Evolutionary conservation across 2,888 invertebrate genomes (phyloP), one percentile per base, ranked within the genome.

Genomic region (Abrostola triplasia): DNA sequence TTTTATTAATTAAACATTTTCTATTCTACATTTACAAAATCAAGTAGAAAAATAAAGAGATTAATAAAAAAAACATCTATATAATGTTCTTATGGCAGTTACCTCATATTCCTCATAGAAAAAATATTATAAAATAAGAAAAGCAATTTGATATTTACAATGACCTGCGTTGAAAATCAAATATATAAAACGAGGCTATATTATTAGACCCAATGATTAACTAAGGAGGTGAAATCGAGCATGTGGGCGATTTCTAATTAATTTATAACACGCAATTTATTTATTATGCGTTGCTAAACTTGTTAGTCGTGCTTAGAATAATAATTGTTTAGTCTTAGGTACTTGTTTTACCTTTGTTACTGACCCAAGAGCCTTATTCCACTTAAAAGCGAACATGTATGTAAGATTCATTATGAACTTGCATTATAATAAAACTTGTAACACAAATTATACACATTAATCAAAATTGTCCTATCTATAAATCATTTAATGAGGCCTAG

Each of bases 401-500:
- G 24, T 37, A 42, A 54, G 51, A 24, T 42, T 54, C n/a, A 52
- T 58, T 13, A 37, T 40, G 42, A n/a, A 47, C 49, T 36, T 13
- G 37, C 37, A 24, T 52, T 51, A 13, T 47, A 36, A 53, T 11
- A 40, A 53, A 52, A 56, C 41, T 11, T 67, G 36, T 44, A 54
- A 59, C 64, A 58, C 54, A 24, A 59, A 49, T 38, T 69, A 59
- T 70, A 64, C 59, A 67, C 36, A 57, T n/a, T 11, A 52, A 50
- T 36, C 11, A 37, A 40, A 58, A 48, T n/a, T 8, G 5, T 13
- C 38, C 36, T 35, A 36, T 35, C 49, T 6, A 24, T 24, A 44
- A 64, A 62, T 70, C 84, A 84, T 70, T 91, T 86, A 57, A 90
- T 87, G 13, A 92, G 84, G n/a, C 93, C 93, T 41, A 89, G 6